Conservation (phyloP, 2,113 vertebrate genomes). For the Xiphorhynchus elegans region DNA sequence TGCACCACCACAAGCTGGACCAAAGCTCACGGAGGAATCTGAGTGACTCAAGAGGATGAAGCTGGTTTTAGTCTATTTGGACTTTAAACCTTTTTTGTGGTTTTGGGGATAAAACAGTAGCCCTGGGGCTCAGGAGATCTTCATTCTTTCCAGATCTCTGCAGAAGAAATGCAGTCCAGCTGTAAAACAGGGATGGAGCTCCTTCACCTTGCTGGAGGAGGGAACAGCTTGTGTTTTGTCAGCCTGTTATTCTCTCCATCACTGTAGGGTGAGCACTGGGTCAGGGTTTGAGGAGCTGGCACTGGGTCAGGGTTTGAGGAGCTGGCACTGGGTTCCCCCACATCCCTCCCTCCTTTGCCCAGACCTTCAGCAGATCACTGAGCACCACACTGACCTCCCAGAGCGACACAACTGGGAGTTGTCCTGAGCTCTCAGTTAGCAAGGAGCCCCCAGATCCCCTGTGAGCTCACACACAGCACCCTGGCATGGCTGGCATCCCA, state of each 20-base stretch:
- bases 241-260: rapidly evolving
- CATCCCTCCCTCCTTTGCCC: background rate
- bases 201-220: background rate
- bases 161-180: background rate
- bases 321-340: background rate
- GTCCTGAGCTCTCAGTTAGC: background rate
- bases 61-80: background rate
- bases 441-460: background rate
- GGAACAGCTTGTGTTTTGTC: background rate
- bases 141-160: constrained; percentile 4
- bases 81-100: background rate
- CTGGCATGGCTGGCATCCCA: background rate
- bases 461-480: background rate
- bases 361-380: background rate
- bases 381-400: rapidly evolving
- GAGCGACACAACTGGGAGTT: rapidly evolving
- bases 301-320: background rate
- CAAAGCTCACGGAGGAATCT: background rate
- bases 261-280: rapidly evolving
- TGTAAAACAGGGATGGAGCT: background rate
- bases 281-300: background rate
- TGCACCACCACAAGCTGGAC: background rate
- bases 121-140: background rate
- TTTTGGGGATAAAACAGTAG: constrained; percentile 1
- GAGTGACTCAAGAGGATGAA: background rate